Percentiles rank a stretch among this genome's conserved stretches.
Evolutionary conservation across 1,140 invertebrate genomes (phyloP).

Genomic region (Neodiprion virginianus): DNA sequence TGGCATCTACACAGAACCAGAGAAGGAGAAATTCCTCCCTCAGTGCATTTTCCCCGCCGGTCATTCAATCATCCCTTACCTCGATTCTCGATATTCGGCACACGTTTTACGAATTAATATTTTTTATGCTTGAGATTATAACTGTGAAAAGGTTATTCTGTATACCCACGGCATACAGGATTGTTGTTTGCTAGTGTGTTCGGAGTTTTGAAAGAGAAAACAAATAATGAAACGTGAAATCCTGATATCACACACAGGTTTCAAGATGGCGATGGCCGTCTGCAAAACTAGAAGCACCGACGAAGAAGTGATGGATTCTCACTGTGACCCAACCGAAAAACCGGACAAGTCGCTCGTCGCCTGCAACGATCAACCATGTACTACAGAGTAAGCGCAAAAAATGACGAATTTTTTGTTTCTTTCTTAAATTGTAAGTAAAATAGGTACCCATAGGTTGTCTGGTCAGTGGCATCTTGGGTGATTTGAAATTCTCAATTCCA

Average conservation of each 20-base stretch:
- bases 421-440: not conserved
- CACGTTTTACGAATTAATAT: not conserved
- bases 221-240: not conserved
- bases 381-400: constrained; percentile 77
- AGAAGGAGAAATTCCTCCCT: not conserved
- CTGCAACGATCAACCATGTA: constrained; percentile 86
- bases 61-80: not conserved
- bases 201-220: not conserved
- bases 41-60: not conserved
- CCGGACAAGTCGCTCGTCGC: constrained; percentile 77
- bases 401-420: constrained; percentile 24
- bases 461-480: not conserved
- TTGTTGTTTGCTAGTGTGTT: no score
- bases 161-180: no score
- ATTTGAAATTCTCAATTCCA: not conserved
- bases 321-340: constrained; percentile 79
- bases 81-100: not conserved
- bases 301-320: constrained; percentile 75
- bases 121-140: not conserved
- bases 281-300: constrained; percentile 78
- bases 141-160: no score
- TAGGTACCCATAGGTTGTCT: not conserved
- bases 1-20: not conserved
- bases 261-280: constrained; percentile 81
- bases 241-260: constrained; percentile 67